phyloP scores from a whole-genome alignment of 2,113 vertebrate genomes.

The Oreocharis arfaki region DNA sequence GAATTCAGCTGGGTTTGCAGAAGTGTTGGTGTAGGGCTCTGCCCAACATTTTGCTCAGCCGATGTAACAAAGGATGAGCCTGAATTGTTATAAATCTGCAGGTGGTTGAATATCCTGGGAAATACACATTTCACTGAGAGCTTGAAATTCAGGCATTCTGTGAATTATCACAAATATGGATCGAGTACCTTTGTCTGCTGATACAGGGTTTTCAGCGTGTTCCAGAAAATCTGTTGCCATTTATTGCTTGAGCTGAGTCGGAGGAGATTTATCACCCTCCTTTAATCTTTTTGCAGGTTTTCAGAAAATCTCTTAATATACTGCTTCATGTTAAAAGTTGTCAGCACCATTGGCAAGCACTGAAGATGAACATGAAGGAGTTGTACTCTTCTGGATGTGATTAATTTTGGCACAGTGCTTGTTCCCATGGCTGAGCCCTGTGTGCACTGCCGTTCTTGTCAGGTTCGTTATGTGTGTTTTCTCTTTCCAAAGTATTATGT shows the following conservation, averaged over 20 bases:
- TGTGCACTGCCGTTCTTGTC: conserved; percentile 44
- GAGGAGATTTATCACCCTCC: background rate
- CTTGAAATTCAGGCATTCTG: background rate
- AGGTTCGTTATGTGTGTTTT: conserved; percentile 4
- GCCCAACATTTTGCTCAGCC: background rate
- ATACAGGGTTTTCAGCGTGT: background rate
- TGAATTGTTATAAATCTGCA: background rate
- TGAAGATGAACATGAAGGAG: conserved; percentile 3
- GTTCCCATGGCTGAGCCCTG: conserved; percentile 3
- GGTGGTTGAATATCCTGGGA: background rate
- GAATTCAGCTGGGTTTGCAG: background rate
- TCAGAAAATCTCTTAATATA: background rate
- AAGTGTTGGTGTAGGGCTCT: background rate
- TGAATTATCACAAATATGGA: background rate
- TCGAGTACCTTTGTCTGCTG: background rate
- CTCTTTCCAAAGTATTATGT: conserved; percentile 3
- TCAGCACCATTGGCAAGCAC: background rate
- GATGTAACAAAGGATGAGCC: background rate
- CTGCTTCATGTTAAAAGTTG: background rate
- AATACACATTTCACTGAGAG: background rate
- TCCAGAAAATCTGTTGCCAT: background rate
- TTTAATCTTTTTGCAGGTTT: background rate
- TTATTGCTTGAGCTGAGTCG: background rate
- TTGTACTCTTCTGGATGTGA: background rate
- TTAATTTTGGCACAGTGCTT: conserved; percentile 9